Conservation (phyloP, 64 coral and sea anemone species). For the Montipora foliosa region DNA sequence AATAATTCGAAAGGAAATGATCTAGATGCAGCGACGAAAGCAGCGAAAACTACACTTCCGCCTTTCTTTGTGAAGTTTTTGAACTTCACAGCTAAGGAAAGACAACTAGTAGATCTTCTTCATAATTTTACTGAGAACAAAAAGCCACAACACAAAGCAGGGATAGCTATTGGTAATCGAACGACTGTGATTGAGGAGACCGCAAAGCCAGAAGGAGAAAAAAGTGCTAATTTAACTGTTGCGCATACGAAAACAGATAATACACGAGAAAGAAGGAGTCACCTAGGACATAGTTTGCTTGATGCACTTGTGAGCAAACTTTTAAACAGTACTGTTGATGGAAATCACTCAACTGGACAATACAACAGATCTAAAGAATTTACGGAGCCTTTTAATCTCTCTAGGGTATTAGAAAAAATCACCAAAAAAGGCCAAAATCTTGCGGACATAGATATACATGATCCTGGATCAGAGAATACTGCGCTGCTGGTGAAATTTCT, state of each 20-base stretch:
- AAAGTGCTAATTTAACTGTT: neutral
- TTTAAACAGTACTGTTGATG: neutral
- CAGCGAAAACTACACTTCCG: neutral
- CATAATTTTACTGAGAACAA: slow-evolving; percentile 2
- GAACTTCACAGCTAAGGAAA: slow-evolving; percentile 24
- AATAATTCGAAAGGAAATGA: neutral
- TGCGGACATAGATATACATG: neutral
- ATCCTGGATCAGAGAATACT: neutral
- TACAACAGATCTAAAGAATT: neutral
- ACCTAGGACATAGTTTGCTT: neutral
- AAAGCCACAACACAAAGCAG: neutral
- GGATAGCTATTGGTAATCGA: neutral
- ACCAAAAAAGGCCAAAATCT: neutral
- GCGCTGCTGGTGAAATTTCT: slow-evolving; percentile 32
- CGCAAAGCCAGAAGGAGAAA: neutral
- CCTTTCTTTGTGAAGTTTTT: slow-evolving; percentile 45
- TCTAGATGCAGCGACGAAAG: neutral
- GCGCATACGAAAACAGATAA: neutral
- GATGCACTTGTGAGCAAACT: neutral
- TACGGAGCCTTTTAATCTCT: neutral
- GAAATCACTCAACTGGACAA: neutral
- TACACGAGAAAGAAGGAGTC: neutral
- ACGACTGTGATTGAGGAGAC: neutral
- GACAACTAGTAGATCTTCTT: slow-evolving; percentile 33
- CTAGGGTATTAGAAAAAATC: neutral